phyloP scores from a whole-genome alignment of 2,113 vertebrate species.

The Pimephales promelas region DNA sequence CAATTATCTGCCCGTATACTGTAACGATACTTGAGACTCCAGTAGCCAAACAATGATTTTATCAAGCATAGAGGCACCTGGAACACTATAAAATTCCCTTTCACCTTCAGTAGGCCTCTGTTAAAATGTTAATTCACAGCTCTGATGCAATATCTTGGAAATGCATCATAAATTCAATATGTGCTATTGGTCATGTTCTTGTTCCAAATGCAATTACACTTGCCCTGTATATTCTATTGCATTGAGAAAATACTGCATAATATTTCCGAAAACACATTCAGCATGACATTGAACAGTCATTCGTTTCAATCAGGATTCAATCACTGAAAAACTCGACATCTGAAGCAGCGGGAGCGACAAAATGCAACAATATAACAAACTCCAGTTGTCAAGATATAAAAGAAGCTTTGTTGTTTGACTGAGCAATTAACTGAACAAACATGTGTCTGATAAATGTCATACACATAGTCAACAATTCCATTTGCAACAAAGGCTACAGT shows the following conservation, averaged over 20 bases:
- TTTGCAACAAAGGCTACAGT: neutral
- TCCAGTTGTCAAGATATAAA: neutral
- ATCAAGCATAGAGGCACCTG: neutral
- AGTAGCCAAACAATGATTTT: neutral
- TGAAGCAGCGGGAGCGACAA: neutral
- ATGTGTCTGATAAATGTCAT: neutral
- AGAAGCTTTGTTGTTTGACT: neutral
- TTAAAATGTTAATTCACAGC: neutral
- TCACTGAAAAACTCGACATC: slow-evolving; percentile 4
- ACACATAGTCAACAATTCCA: neutral
- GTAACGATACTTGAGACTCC: slow-evolving; percentile 1
- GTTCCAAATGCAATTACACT: slow-evolving; percentile 12
- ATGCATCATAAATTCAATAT: slow-evolving; percentile 14
- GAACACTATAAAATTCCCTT: neutral
- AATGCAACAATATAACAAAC: slow-evolving; percentile 4
- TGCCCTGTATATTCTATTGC: neutral
- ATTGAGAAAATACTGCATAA: neutral
- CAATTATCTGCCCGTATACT: slow-evolving; percentile 7
- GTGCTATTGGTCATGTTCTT: neutral
- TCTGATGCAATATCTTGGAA: neutral
- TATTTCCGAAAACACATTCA: neutral
- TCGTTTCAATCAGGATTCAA: neutral
- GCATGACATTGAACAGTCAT: slow-evolving; percentile 11
- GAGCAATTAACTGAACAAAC: neutral
- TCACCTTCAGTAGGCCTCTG: neutral